These are phyloP conservation scores for Eristalis pertinax DNA, from an alignment of 2,888 invertebrate species.

Conservation along the genomic window DNA sequence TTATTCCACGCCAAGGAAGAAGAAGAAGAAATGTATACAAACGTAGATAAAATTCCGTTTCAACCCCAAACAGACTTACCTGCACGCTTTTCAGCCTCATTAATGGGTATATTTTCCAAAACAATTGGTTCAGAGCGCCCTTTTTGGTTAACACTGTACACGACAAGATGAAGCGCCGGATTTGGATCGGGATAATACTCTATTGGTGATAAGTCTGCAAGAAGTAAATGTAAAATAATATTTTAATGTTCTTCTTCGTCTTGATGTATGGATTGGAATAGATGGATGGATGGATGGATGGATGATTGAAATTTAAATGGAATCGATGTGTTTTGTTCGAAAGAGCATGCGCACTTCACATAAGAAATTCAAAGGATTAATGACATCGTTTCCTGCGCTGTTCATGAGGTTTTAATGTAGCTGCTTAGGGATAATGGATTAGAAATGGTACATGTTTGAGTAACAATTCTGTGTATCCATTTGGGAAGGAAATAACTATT, in stretches of 20 bases:
- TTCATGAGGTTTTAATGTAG: no score
- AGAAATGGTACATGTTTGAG: constrained; percentile 17
- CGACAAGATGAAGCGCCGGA: constrained; percentile 88
- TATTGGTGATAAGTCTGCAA: constrained; percentile 80
- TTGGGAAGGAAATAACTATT: no score
- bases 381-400: background rate
- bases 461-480: no score
- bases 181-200: constrained; percentile 81
- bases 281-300: background rate
- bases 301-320: background rate
- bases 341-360: background rate
- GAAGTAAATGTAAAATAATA: constrained; percentile 44
- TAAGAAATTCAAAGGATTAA: constrained; percentile 35
- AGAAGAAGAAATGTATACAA: background rate
- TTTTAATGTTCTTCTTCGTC: constrained; percentile 39
- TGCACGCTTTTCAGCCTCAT: constrained; percentile 92
- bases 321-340: background rate
- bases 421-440: constrained; percentile 22
- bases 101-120: constrained; percentile 92
- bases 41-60: constrained; percentile 43
- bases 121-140: constrained; percentile 91
- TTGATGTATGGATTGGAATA: constrained; percentile 7
- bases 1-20: constrained; percentile 8
- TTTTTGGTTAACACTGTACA: constrained; percentile 92
- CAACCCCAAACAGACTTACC: constrained; percentile 82